Conservation (phyloP, 2,888 invertebrate genomes). For the Dusona sp. region DNA sequence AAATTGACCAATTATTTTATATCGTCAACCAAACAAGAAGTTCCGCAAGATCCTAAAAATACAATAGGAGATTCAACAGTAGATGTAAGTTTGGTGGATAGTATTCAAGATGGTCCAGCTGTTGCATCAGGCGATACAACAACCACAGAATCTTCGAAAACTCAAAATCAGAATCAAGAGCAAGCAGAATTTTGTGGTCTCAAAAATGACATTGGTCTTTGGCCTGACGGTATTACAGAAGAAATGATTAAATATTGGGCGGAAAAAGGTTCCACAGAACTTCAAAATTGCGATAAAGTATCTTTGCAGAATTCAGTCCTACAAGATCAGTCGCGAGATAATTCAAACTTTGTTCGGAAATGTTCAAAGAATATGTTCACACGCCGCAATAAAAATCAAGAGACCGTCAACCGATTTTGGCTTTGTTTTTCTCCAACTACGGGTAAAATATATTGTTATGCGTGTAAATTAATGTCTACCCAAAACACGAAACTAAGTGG, state of each 20-base stretch:
- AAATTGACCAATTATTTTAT: neutral
- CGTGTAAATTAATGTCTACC: slow-evolving; percentile 64
- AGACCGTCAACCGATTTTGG: slow-evolving; percentile 65
- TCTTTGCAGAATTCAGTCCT: slow-evolving; percentile 23
- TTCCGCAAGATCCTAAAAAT: slow-evolving; percentile 7
- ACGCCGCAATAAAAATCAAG: slow-evolving; percentile 54
- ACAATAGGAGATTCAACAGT: slow-evolving; percentile 8
- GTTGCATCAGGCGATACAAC: slow-evolving; percentile 10
- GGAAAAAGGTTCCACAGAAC: slow-evolving; percentile 14
- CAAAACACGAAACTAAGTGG: slow-evolving; percentile 57
- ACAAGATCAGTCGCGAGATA: slow-evolving; percentile 29
- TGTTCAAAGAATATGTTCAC: slow-evolving; percentile 49
- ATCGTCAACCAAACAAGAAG: neutral
- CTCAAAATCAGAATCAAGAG: neutral
- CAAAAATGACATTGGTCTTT: slow-evolving; percentile 34
- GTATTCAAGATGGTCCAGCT: neutral
- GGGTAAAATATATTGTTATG: slow-evolving; percentile 63
- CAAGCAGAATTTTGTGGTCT: slow-evolving; percentile 1
- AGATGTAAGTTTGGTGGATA: slow-evolving; percentile 6
- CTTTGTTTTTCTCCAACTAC: slow-evolving; percentile 68
- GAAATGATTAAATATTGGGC: slow-evolving; percentile 30
- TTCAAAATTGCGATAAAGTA: slow-evolving; percentile 34
- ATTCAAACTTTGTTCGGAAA: slow-evolving; percentile 40
- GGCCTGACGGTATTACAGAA: slow-evolving; percentile 8
- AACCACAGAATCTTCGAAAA: slow-evolving; percentile 8